These are phyloP conservation scores for Diachrysia chrysitis DNA, from an alignment of 2,888 invertebrate genomes.

Conservation along the genomic window DNA sequence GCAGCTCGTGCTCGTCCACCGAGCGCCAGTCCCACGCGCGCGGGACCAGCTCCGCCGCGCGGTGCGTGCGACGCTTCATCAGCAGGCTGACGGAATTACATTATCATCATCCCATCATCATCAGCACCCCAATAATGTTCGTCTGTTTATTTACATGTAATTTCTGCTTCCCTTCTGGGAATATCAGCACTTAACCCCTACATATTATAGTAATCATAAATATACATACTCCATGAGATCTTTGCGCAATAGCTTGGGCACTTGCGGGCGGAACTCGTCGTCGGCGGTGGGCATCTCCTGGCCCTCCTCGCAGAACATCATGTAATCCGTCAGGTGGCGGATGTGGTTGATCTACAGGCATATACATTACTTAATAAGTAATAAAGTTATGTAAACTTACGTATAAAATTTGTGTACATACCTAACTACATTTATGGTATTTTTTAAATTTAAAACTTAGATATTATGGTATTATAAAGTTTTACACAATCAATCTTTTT, in stretches of 20 bases:
- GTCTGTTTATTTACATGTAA: too few species aligned
- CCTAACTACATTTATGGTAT: too few species aligned
- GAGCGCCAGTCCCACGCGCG: constrained; percentile 82
- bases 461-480: too few species aligned
- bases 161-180: too few species aligned
- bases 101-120: too few species aligned
- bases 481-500: too few species aligned
- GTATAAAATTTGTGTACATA: too few species aligned
- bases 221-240: constrained; percentile 75
- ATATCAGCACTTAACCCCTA: too few species aligned
- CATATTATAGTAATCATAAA: too few species aligned
- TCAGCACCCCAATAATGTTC: too few species aligned
- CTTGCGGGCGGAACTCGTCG: constrained; percentile 70
- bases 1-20: constrained; percentile 74
- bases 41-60: constrained; percentile 65
- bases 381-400: too few species aligned
- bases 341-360: constrained; percentile 92
- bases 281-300: constrained; percentile 72
- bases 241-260: constrained; percentile 75
- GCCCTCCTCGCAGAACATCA: constrained; percentile 84
- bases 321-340: constrained; percentile 92
- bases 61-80: constrained; percentile 76
- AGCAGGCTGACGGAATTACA: constrained; percentile 67
- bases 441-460: too few species aligned
- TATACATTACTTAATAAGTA: background rate